phyloP scores from a whole-genome alignment of 2,888 invertebrate genomes.

The Epistrophe eligans region DNA sequence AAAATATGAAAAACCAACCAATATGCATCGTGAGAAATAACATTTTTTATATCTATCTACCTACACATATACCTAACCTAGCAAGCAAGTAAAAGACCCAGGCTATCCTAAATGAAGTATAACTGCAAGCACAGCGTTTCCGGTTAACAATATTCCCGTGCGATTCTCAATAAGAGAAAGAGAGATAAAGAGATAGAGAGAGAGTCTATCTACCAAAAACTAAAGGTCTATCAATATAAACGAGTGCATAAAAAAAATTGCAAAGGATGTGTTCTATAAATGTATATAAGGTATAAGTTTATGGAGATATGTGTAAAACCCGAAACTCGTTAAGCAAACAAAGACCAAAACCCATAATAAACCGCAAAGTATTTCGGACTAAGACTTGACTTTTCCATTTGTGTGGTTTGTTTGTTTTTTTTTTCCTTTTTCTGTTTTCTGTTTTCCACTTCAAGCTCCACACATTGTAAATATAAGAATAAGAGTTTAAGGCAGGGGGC shows the following conservation, averaged over 20 bases:
- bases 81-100: background rate
- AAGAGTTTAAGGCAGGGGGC: background rate
- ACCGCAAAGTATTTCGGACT: conserved; percentile 76
- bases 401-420: conserved; percentile 71
- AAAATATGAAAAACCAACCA: conserved; percentile 64
- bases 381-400: conserved; percentile 75
- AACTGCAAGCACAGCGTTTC: conserved; percentile 26
- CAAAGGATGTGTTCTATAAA: background rate
- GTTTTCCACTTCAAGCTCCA: conserved; percentile 53
- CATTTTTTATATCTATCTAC: conserved; percentile 21
- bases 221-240: conserved; percentile 14
- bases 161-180: conserved; percentile 29
- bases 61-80: too few relatives aligned
- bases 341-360: conserved; percentile 71
- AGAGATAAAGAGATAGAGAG: background rate
- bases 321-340: conserved; percentile 63
- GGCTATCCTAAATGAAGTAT: conserved; percentile 31
- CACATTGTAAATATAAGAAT: conserved; percentile 62
- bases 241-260: background rate
- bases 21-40: conserved; percentile 41
- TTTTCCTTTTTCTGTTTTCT: conserved; percentile 49
- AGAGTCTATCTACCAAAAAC: conserved; percentile 10
- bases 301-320: conserved; percentile 3
- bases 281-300: background rate
- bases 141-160: conserved; percentile 50